Evolutionary conservation across 1,140 invertebrate species (phyloP).

Genomic region (Thaumetopoea pityocampa): DNA sequence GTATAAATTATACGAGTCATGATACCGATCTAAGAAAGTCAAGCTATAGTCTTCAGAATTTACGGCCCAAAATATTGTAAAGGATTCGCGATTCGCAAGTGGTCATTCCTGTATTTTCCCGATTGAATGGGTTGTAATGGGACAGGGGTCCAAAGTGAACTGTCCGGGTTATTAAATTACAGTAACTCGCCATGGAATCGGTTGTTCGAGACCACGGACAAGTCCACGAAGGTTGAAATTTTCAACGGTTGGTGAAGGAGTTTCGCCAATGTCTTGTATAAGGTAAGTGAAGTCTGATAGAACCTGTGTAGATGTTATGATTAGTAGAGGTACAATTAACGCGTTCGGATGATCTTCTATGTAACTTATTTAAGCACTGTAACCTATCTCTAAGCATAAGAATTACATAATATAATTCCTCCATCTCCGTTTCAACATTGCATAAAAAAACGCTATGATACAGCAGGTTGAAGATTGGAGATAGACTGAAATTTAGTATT

Average conservation of each 20-base stretch:
- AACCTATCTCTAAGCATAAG: too few species aligned
- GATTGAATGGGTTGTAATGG: constrained; percentile 46
- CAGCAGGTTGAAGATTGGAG: too few species aligned
- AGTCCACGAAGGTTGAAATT: constrained; percentile 29
- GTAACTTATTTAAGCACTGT: too few species aligned
- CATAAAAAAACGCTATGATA: too few species aligned
- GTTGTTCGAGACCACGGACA: constrained; percentile 8
- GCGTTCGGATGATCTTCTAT: too few species aligned
- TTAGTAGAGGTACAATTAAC: too few species aligned
- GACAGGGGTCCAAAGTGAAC: constrained; percentile 23
- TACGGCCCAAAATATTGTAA: constrained; percentile 62
- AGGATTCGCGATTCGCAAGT: constrained; percentile 53
- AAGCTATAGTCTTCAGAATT: constrained; percentile 33
- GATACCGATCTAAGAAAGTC: constrained; percentile 41
- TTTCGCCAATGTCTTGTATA: constrained; percentile 6
- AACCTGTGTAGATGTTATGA: background rate
- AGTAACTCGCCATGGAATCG: constrained; percentile 44
- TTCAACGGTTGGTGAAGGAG: constrained; percentile 23
- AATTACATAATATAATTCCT: too few species aligned
- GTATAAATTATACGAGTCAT: constrained; percentile 48
- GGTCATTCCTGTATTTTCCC: constrained; percentile 61
- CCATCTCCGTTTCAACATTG: too few species aligned
- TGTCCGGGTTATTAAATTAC: constrained; percentile 64
- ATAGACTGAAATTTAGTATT: too few species aligned
- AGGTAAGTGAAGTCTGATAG: constrained; percentile 2